Evolutionary conservation across 2,113 vertebrate genomes (phyloP), one percentile per base, ranked within the genome.

Genomic region (Sinocyclocheilus grahami): DNA sequence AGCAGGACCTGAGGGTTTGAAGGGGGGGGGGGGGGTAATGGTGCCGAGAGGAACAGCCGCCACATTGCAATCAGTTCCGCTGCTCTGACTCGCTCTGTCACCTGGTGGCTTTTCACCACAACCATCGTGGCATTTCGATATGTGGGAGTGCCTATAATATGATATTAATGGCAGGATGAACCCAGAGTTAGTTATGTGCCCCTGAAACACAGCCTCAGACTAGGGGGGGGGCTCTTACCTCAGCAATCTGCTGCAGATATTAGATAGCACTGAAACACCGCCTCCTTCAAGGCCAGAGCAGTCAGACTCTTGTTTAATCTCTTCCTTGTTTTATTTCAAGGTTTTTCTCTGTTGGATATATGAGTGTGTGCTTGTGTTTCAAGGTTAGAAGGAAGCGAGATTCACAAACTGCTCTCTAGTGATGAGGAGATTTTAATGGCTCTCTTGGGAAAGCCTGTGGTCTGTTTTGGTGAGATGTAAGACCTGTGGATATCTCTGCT

Each of bases 121-220:
- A 78, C 7, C 87, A 89, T n/a, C 13, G 1, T 76, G n/a, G 74
- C n/a, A 60, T 79, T 71, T 90, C 82, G 89, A 90, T 90, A 89
- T 89, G 88, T 86, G 77, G 88, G 89, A 18, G 86, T 60, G 37
- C 83, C 72, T 90, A 92, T 93, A 93, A 92, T 89, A 90, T 89
- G 89, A 92, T 94, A 94, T 93, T 89, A 93, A 90, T 89, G 8
- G 39, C 83, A 89, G 91, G 91, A 93, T 93, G 92, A 93, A 91
- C 90, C 87, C 63, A 74, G 92, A 91, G 93, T 95, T 93, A 93
- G 90, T 88, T 90, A 84, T 92, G 91, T 89, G 87, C 90, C 90
- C 90, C 90, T 89, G 91, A 93, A 91, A 90, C 51, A 77, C 86
- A 83, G 85, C 62, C 81, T 87, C 82, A 62, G 86, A 62, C 2